phyloP scores from a whole-genome alignment of 1,140 invertebrate genomes.

The Hylaeus volcanicus region DNA sequence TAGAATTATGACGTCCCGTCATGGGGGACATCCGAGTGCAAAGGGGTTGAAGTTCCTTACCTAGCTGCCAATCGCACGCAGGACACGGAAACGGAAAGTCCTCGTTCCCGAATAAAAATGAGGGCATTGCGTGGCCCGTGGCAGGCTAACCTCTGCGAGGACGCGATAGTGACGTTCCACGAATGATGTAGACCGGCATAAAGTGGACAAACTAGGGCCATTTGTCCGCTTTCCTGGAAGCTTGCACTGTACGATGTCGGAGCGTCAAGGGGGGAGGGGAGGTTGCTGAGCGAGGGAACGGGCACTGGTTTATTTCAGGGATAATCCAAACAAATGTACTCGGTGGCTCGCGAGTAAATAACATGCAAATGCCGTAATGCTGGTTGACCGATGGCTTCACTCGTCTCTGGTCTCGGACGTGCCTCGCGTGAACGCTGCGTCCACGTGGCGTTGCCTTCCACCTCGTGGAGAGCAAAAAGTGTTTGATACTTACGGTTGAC shows the following conservation, averaged over 20 bases:
- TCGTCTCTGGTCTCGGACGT: conserved; percentile 68
- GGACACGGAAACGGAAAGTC: not conserved
- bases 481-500: not conserved
- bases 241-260: conserved; percentile 55
- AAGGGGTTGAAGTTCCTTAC: not conserved
- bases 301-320: conserved; percentile 79
- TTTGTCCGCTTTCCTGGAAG: conserved; percentile 76
- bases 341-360: conserved; percentile 80
- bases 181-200: conserved; percentile 75
- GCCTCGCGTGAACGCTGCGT: conserved; percentile 42
- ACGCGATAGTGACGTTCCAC: conserved; percentile 63
- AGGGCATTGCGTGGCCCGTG: not conserved
- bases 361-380: conserved; percentile 82
- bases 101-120: not conserved
- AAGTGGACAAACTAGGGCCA: conserved; percentile 76
- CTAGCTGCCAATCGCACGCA: not conserved
- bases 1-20: too few relatives aligned
- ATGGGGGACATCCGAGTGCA: too few relatives aligned
- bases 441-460: not conserved
- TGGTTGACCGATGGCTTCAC: conserved; percentile 80
- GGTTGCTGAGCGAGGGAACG: conserved; percentile 50
- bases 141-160: conserved; percentile 25
- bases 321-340: conserved; percentile 82
- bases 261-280: conserved; percentile 66
- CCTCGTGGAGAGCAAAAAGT: conserved; percentile 11